phyloP scores from a whole-genome alignment of 2,113 vertebrate species.

The Anas platyrhynchos region DNA sequence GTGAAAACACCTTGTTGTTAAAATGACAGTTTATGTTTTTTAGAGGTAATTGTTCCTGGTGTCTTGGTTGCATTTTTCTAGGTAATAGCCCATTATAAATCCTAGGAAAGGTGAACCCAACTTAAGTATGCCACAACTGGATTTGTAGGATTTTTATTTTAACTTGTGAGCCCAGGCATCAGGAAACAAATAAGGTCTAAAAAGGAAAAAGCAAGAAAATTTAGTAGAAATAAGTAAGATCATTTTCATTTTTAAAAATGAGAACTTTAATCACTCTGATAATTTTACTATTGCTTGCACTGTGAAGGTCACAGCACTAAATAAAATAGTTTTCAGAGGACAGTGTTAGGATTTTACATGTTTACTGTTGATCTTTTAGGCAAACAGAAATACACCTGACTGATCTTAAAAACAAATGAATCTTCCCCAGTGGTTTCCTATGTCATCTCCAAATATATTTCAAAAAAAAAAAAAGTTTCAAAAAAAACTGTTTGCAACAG shows the following conservation, averaged over 20 bases:
- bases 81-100: neutral
- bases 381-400: neutral
- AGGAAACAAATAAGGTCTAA: neutral
- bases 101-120: neutral
- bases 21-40: neutral
- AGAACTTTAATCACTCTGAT: neutral
- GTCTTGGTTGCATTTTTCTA: neutral
- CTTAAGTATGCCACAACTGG: neutral
- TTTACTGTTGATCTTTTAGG: neutral
- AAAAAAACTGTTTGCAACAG: neutral
- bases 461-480: neutral
- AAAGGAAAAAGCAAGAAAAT: neutral
- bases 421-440: neutral
- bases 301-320: neutral
- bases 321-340: neutral
- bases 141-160: slow-evolving; percentile 4
- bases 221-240: neutral
- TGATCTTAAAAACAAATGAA: neutral
- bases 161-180: neutral
- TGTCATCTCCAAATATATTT: neutral
- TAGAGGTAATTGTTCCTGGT: neutral
- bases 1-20: neutral
- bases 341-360: neutral
- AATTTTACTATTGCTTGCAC: neutral
- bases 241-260: neutral